Evolutionary conservation across 2,888 invertebrate species (phyloP).

Genomic region (Megamerina dolium): DNA sequence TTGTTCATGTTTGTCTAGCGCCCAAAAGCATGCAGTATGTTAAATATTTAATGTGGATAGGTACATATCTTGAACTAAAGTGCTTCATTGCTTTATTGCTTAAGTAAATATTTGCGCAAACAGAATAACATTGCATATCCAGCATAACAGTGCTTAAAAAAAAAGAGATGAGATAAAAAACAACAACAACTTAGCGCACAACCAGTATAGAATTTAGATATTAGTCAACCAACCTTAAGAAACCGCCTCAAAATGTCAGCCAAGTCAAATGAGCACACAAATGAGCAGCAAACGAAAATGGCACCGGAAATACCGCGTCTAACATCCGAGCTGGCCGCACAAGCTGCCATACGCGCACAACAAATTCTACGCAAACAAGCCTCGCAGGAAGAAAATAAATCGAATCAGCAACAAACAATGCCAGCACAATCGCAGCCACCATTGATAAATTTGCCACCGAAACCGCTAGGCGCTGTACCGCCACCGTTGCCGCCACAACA

Average conservation of each 20-base stretch:
- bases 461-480: constrained; percentile 25
- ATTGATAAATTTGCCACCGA: constrained; percentile 22
- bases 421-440: constrained; percentile 1
- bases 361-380: constrained; percentile 43
- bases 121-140: too few relatives aligned
- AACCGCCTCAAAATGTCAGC: constrained; percentile 36
- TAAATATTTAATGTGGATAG: too few relatives aligned
- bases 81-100: too few relatives aligned
- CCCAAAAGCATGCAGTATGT: too few relatives aligned
- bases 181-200: too few relatives aligned
- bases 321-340: constrained; percentile 47
- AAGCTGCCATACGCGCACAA: constrained; percentile 47
- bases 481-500: constrained; percentile 33
- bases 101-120: too few relatives aligned
- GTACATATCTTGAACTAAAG: too few relatives aligned
- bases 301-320: constrained; percentile 46
- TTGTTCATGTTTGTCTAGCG: too few relatives aligned
- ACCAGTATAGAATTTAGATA: too few relatives aligned
- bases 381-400: constrained; percentile 31
- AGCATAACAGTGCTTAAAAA: too few relatives aligned
- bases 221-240: too few relatives aligned
- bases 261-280: constrained; percentile 32
- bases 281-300: constrained; percentile 34
- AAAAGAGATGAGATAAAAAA: too few relatives aligned
- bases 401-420: constrained; percentile 1